A percentile compares a stretch with the other conserved stretches of the same genome.
Conservation (phyloP, 2,888 invertebrate genomes). For the Rhimphoctona megacephalus region DNA sequence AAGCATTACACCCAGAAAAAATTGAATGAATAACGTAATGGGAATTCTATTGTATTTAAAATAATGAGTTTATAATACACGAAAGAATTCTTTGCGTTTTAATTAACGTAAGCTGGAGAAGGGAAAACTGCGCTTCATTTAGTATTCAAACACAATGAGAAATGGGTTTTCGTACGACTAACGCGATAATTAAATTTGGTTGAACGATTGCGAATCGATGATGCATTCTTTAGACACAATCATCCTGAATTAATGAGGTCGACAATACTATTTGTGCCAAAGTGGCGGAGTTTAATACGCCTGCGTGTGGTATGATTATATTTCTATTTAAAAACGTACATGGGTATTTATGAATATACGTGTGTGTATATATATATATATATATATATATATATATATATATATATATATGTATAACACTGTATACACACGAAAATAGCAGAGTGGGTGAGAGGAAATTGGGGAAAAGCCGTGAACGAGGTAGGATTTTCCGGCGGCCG, state of each 20-base stretch:
- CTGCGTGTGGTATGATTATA: conserved; percentile 17
- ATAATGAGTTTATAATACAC: neutral
- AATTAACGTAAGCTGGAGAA: neutral
- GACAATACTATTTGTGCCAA: conserved; percentile 20
- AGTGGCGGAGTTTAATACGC: conserved; percentile 25
- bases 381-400: neutral
- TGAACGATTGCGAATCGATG: conserved; percentile 15
- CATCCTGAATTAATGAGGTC: conserved; percentile 24
- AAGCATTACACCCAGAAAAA: neutral
- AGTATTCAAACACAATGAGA: neutral
- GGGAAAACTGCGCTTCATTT: neutral
- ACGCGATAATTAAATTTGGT: conserved; percentile 13
- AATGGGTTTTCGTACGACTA: conserved; percentile 6
- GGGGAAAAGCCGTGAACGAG: conserved; percentile 65
- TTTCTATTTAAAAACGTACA: conserved; percentile 32
- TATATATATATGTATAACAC: neutral
- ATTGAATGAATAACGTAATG: neutral
- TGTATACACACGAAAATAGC: neutral
- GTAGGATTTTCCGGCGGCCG: conserved; percentile 63
- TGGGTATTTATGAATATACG: neutral
- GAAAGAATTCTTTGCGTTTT: neutral
- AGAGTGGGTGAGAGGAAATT: conserved; percentile 59
- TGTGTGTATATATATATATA: conserved; percentile 6
- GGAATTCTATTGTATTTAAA: neutral
- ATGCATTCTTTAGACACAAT: conserved; percentile 28